Evolutionary conservation across 1,140 invertebrate species (phyloP), one percentile per base, ranked within the genome.

Genomic region (Drosophila simulans): DNA sequence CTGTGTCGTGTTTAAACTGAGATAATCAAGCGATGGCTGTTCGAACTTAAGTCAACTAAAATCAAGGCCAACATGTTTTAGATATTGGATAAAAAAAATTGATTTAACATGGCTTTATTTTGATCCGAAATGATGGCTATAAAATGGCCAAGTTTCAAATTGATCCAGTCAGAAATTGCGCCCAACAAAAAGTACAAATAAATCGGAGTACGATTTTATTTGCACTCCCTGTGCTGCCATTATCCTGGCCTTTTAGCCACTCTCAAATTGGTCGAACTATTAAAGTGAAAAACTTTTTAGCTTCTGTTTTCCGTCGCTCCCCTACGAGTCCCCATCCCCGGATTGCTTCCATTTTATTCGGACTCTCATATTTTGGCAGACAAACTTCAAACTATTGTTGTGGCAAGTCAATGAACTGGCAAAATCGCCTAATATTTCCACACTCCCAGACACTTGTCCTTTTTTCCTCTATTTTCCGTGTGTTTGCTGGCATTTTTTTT

Each of bases 311-410:
- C 15, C 8, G 40, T 17, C 15, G n/a, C 25, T 12, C 25, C n/a
- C 10, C n/a, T 8, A 8, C 31, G 7, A 31, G 0, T 31, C 27
- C 7, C 2, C 58, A 13, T 31, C 13, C 13, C 3, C n/a, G 31
- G 35, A 52, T 52, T 35, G 49, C 15, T 56, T 17, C n/a, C 25
- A 35, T 51, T 51, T 25, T 34, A 59, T 45, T n/a, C 45, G 57
- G 34, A 39, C 69, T 73, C 62, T 86, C 75, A 79, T 86, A 86
- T 86, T 86, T 86, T 82, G 83, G 78, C 83, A 86, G 82, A 86
- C 83, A 86, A 88, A 86, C 83, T 86, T 86, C 79, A 86, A 86
- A 83, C 84, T 88, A 88, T 88, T 86, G 83, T 86, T 86, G 83
- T 88, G 75, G 70, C 70, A 88, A 86, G 83, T 86, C 83, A 86